Conservation (phyloP, 2,797 vertebrate genomes). For the Pelodytes ibericus region DNA sequence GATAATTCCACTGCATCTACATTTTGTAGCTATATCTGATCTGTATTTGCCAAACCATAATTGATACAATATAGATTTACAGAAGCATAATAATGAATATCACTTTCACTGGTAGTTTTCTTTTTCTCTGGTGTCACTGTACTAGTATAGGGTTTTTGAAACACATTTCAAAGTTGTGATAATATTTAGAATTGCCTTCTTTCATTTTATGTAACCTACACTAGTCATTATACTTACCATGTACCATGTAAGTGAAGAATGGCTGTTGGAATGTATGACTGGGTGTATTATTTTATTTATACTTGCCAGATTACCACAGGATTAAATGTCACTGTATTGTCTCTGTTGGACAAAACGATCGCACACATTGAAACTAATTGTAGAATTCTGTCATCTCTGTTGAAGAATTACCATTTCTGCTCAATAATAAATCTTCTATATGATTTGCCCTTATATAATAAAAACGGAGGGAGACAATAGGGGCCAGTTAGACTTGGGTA, state of each 20-base stretch:
- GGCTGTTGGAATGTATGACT: too few relatives aligned
- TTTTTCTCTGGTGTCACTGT: too few relatives aligned
- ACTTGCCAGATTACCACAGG: not conserved
- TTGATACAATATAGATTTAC: constrained; percentile 15
- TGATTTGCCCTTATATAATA: not conserved
- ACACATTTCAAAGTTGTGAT: too few relatives aligned
- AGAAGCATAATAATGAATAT: constrained; percentile 12
- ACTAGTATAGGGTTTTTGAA: too few relatives aligned
- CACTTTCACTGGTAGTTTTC: too few relatives aligned
- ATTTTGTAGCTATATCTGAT: constrained; percentile 29
- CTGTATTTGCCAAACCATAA: constrained; percentile 28
- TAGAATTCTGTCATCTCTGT: not conserved
- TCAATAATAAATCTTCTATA: not conserved
- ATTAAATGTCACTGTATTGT: not conserved
- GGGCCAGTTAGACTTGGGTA: too few relatives aligned
- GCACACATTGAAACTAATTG: constrained; percentile 4
- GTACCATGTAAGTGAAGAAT: too few relatives aligned
- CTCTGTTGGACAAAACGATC: not conserved
- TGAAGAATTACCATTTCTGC: not conserved
- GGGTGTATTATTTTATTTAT: too few relatives aligned
- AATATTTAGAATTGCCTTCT: too few relatives aligned
- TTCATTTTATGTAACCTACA: too few relatives aligned
- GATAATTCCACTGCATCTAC: constrained; percentile 11
- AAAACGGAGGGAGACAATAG: too few relatives aligned
- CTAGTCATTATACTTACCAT: too few relatives aligned